phyloP scores from a whole-genome alignment of 2,797 vertebrate genomes.

The Lagorchestes hirsutus region DNA sequence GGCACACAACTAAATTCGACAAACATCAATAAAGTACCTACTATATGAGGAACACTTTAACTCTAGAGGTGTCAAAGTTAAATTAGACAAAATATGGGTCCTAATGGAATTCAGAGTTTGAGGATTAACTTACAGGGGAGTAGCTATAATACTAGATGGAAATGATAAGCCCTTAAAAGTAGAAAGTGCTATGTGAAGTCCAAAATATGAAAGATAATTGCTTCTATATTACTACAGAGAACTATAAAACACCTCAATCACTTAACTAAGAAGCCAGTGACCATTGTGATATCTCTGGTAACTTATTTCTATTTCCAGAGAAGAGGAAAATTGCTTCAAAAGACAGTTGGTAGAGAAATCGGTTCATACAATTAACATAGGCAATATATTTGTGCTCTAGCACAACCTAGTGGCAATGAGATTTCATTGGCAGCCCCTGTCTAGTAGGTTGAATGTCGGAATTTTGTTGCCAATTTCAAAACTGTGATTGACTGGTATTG shows the following conservation, averaged over 20 bases:
- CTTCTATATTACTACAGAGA: neutral
- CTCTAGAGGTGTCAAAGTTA: neutral
- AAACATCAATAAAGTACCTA: neutral
- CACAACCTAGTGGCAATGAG: conserved; percentile 67
- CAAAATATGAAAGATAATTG: neutral
- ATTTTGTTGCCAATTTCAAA: neutral
- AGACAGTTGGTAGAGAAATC: neutral
- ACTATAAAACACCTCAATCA: conserved; percentile 15
- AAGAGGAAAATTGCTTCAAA: conserved; percentile 12
- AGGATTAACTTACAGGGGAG: neutral
- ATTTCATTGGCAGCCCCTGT: conserved; percentile 6
- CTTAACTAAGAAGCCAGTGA: conserved; percentile 5
- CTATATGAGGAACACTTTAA: neutral
- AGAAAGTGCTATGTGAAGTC: neutral
- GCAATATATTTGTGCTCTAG: conserved; percentile 46
- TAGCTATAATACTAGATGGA: neutral
- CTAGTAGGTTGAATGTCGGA: neutral
- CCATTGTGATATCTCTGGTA: neutral
- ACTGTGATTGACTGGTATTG: neutral
- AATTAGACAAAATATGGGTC: neutral
- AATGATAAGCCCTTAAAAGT: neutral
- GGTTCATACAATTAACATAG: neutral
- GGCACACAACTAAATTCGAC: neutral
- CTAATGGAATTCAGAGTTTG: neutral
- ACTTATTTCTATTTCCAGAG: neutral